These are phyloP conservation scores for Drosophila prolongata DNA, from an alignment of 2,888 invertebrate species.

Conservation along the genomic window DNA sequence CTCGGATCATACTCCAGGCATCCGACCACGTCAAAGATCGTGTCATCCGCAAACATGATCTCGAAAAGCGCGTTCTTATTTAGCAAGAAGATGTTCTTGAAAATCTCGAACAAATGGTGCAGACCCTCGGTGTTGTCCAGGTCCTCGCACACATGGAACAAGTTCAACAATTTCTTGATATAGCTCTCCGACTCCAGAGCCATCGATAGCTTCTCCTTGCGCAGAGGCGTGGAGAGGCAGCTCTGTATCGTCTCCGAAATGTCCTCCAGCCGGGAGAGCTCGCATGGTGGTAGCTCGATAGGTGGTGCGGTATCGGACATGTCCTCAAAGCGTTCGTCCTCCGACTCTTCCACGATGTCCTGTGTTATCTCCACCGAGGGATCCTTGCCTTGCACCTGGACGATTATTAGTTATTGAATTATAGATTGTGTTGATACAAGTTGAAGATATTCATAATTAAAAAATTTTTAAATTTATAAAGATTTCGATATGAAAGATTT, in stretches of 20 bases:
- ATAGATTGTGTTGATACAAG: no score
- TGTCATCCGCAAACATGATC: slow-evolving; percentile 98
- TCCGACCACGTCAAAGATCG: slow-evolving; percentile 98
- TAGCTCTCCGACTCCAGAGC: slow-evolving; percentile 97
- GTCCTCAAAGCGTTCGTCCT: slow-evolving; percentile 98
- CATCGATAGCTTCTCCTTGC: slow-evolving; percentile 97
- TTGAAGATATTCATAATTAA: no score
- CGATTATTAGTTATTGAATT: not conserved
- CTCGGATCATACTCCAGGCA: slow-evolving; percentile 99
- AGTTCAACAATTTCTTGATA: slow-evolving; percentile 95
- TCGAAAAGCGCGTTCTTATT: slow-evolving; percentile 99
- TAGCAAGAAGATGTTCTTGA: slow-evolving; percentile 98
- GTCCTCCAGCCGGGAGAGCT: slow-evolving; percentile 96
- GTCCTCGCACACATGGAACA: slow-evolving; percentile 99
- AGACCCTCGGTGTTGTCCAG: slow-evolving; percentile 97
- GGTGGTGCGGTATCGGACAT: slow-evolving; percentile 97
- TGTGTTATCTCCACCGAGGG: slow-evolving; percentile 99
- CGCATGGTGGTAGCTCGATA: slow-evolving; percentile 97
- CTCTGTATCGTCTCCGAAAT: slow-evolving; percentile 96
- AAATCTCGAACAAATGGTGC: slow-evolving; percentile 98
- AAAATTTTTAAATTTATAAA: no score
- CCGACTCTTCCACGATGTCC: slow-evolving; percentile 97
- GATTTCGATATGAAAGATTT: no score
- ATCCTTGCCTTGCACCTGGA: slow-evolving; percentile 98
- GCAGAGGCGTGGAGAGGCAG: slow-evolving; percentile 94